Percentiles rank a stretch among this genome's conserved stretches.
phyloP scores from a whole-genome alignment of 2,888 invertebrate genomes.

The Xestobium rufovillosum region DNA sequence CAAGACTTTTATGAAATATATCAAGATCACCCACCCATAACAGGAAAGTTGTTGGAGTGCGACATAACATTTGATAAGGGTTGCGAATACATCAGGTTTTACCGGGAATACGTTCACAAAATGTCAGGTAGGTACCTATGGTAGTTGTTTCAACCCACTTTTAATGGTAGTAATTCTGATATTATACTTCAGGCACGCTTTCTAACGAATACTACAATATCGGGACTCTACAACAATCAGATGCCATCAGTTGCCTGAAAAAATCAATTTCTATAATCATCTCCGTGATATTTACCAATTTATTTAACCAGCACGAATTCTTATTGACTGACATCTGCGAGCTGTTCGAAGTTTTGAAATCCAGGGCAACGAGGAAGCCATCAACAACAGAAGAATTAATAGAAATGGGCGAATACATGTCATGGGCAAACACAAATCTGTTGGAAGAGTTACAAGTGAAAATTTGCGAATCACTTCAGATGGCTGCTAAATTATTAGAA shows the following conservation, averaged over 20 bases:
- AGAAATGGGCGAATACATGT: constrained; percentile 69
- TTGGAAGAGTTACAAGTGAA: constrained; percentile 60
- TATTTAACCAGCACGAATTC: constrained; percentile 55
- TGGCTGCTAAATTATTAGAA: constrained; percentile 63
- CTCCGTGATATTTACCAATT: constrained; percentile 52
- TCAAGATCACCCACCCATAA: constrained; percentile 23
- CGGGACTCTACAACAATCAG: constrained; percentile 8
- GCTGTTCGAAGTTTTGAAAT: constrained; percentile 63
- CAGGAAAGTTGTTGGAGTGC: constrained; percentile 27
- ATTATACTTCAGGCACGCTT: too few relatives aligned
- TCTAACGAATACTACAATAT: constrained; percentile 60
- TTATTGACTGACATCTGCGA: constrained; percentile 60
- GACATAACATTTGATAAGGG: constrained; percentile 52
- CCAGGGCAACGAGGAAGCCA: constrained; percentile 62
- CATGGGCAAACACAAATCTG: constrained; percentile 63
- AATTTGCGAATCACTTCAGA: constrained; percentile 57
- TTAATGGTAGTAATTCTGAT: too few relatives aligned
- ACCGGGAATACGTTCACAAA: constrained; percentile 50
- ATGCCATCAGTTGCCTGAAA: constrained; percentile 6
- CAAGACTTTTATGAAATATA: constrained; percentile 51
- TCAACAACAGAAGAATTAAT: constrained; percentile 72
- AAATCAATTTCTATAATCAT: constrained; percentile 38
- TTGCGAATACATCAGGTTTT: constrained; percentile 52
- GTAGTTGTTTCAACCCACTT: too few relatives aligned
- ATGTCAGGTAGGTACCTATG: too few relatives aligned